Evolutionary conservation across 2,888 invertebrate genomes (phyloP).

Genomic region (Caradrina kadenii): DNA sequence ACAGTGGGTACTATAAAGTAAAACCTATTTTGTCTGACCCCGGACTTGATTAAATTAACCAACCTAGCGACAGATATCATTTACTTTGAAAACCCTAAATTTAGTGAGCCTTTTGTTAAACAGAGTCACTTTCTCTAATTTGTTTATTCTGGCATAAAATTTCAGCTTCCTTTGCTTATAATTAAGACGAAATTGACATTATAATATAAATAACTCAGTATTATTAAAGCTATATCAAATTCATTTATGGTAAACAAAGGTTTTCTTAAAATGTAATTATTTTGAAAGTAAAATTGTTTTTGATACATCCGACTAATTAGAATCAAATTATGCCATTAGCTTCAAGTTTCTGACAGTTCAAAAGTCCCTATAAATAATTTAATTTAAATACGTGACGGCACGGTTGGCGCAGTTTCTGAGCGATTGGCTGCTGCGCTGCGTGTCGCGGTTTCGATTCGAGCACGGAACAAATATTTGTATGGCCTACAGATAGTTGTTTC

Average conservation of each 20-base stretch:
- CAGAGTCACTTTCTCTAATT: constrained; percentile 5
- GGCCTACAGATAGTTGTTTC: too few species aligned
- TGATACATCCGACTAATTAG: not conserved
- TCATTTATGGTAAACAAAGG: constrained; percentile 5
- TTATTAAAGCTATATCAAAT: constrained; percentile 16
- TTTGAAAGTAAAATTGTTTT: not conserved
- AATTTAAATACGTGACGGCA: too few species aligned
- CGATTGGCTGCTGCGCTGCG: too few species aligned
- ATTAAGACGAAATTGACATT: constrained; percentile 31
- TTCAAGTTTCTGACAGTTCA: too few species aligned
- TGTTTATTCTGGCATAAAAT: constrained; percentile 9
- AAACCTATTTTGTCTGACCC: not conserved
- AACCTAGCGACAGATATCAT: not conserved
- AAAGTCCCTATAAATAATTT: too few species aligned
- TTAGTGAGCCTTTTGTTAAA: not conserved
- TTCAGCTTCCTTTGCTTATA: constrained; percentile 5
- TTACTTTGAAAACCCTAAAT: not conserved
- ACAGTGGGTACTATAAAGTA: too few species aligned
- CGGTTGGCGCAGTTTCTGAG: too few species aligned
- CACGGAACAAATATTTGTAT: too few species aligned
- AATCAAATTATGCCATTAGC: not conserved
- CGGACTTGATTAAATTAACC: not conserved
- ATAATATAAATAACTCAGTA: constrained; percentile 8
- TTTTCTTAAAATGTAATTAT: constrained; percentile 3
- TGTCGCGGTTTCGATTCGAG: too few species aligned